Base-by-base conservation (phyloP, 2,888 invertebrate species). In the Drosophila lutescens region DNA sequence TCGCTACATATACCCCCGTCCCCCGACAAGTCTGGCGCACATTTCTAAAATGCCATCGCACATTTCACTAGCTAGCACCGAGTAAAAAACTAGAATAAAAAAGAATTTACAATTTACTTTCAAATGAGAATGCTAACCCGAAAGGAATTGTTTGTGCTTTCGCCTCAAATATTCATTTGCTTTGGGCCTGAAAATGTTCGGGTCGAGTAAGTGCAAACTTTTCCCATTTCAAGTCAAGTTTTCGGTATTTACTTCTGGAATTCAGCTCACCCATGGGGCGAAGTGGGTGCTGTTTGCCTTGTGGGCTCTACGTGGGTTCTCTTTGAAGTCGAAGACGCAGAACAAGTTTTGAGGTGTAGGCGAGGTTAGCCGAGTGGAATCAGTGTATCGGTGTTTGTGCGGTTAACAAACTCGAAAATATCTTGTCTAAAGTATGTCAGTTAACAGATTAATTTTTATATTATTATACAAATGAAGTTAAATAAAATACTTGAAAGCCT, bases 1-100 rank as follows among this genome's bases (percentile, higher is more conserved):
- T 63, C 61, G 49, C 57, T 57, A 30, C 40, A 47, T 20, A 41
- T 38, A 23, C 43, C 40, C 44, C 34, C 6, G 13, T 7, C 3
- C 49, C 34, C 10, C 46, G 44, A 17, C 17, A 76, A 44, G 86
- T 76, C 80, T 77, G 73, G 59, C 74, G 81, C 79, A 84, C 81
- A 85, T 85, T 85, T 62, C 67, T 88, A 13, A 77, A 79, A 85
- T 85, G 75, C 88, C 88, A 74, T 73, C 63, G 85, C 79, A 61
- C 75, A 83, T 85, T 79, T 76, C 72, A 50, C 58, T 65, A 40
- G 56, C 67, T 67, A 67, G 26, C 32, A 51, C 3, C 26, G 26
- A 26, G 26, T 26, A 72, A 67, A 66, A 57, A 72, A 20, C 30
- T 30, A 5, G 20, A 41, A 47, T 46, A 9, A 32, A 38, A 51